phyloP scores from a whole-genome alignment of 2,888 invertebrate species.

The Podotricha telesiphe region DNA sequence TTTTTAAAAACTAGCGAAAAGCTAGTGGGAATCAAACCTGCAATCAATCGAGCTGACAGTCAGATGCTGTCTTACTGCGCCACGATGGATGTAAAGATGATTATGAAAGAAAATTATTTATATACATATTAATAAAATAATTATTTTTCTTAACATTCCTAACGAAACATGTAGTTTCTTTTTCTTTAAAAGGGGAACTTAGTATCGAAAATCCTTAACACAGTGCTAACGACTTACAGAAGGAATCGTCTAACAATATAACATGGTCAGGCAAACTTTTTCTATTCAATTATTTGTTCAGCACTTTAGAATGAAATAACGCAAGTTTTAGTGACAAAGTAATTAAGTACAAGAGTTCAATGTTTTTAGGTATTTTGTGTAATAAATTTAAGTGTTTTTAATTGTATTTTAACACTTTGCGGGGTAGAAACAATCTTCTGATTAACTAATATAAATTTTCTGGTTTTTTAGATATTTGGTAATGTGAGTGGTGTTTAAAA shows the following conservation, averaged over 20 bases:
- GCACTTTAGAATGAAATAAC: slow-evolving; percentile 4
- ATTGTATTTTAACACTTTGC: too few relatives aligned
- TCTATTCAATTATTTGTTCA: slow-evolving; percentile 17
- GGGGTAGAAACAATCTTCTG: too few relatives aligned
- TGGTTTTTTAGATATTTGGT: too few relatives aligned
- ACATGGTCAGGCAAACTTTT: slow-evolving; percentile 15
- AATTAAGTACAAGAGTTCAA: not conserved
- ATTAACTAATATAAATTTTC: too few relatives aligned
- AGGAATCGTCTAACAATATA: slow-evolving; percentile 5
- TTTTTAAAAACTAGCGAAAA: too few relatives aligned
- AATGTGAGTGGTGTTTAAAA: too few relatives aligned
- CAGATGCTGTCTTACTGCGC: too few relatives aligned
- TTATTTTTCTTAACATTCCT: not conserved
- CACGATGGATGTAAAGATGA: too few relatives aligned
- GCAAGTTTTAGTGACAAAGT: slow-evolving; percentile 8
- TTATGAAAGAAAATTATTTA: too few relatives aligned
- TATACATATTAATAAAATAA: too few relatives aligned
- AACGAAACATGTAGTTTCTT: not conserved
- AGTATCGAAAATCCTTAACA: not conserved
- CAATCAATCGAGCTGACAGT: too few relatives aligned
- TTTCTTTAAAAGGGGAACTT: slow-evolving; percentile 10
- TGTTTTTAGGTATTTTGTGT: not conserved
- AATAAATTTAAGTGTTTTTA: not conserved
- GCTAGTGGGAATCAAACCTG: too few relatives aligned
- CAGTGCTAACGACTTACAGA: slow-evolving; percentile 11